These are phyloP conservation scores for Nymphalis io DNA, from an alignment of 1,140 invertebrate genomes.

Conservation along the genomic window DNA sequence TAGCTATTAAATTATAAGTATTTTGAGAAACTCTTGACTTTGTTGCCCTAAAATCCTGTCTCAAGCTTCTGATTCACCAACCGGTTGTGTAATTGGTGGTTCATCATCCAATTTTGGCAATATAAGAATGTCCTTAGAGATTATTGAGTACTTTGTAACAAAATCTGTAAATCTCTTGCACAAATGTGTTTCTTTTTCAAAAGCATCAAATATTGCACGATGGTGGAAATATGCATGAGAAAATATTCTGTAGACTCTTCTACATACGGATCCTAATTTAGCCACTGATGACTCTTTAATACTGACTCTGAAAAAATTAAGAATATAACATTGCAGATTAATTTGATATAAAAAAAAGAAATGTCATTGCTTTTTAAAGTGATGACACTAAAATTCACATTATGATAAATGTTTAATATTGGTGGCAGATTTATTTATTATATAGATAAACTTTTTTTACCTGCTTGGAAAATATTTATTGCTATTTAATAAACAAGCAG, in stretches of 20 bases:
- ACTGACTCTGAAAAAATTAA: constrained; percentile 89
- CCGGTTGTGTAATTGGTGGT: constrained; percentile 70
- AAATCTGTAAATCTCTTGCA: constrained; percentile 98
- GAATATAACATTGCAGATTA: constrained; percentile 4
- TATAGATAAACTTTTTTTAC: constrained; percentile 72
- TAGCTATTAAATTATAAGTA: background rate
- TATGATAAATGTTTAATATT: too few relatives aligned
- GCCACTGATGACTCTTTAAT: constrained; percentile 99
- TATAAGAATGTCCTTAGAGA: constrained; percentile 99
- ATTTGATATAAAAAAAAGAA: background rate
- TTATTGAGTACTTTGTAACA: constrained; percentile 98
- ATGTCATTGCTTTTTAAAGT: background rate
- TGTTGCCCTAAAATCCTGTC: background rate
- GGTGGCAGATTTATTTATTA: too few relatives aligned
- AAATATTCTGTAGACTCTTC: constrained; percentile 99
- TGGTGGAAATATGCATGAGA: constrained; percentile 99
- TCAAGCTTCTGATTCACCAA: constrained; percentile 88
- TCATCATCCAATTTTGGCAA: constrained; percentile 95
- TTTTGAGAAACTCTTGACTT: background rate
- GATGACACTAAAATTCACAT: too few relatives aligned
- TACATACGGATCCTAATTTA: constrained; percentile 98
- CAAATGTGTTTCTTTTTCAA: constrained; percentile 97
- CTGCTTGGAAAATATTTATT: constrained; percentile 99
- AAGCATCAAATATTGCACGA: constrained; percentile 97
- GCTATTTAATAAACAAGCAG: constrained; percentile 98